phyloP scores from a whole-genome alignment of 2,113 vertebrate genomes.

The Sebastes fasciatus region DNA sequence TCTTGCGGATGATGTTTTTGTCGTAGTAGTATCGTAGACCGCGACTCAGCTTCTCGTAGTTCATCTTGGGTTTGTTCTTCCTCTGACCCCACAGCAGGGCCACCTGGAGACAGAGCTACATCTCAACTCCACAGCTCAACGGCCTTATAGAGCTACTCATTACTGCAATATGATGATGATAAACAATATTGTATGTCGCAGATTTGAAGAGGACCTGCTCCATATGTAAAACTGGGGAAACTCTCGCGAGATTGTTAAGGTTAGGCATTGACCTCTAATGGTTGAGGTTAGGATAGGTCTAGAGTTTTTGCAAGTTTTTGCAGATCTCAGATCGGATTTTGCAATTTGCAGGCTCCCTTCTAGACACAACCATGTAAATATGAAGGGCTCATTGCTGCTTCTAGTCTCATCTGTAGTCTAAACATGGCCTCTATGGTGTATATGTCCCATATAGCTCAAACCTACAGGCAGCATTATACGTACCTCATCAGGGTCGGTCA shows the following conservation, averaged over 20 bases:
- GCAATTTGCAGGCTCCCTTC: too few relatives aligned
- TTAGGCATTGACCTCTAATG: too few relatives aligned
- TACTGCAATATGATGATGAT: neutral
- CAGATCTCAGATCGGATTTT: too few relatives aligned
- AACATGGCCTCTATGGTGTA: neutral
- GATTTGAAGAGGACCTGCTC: too few relatives aligned
- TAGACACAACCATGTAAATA: too few relatives aligned
- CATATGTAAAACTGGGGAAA: too few relatives aligned
- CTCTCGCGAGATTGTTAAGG: too few relatives aligned
- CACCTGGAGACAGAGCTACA: conserved; percentile 59
- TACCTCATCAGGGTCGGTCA: conserved; percentile 82
- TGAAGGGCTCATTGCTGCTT: neutral
- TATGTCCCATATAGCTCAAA: neutral
- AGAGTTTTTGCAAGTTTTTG: too few relatives aligned
- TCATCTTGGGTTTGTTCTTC: conserved; percentile 84
- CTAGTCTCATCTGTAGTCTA: neutral
- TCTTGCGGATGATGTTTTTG: conserved; percentile 85
- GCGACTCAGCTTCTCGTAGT: conserved; percentile 81
- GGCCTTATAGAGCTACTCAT: neutral
- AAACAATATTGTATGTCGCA: neutral
- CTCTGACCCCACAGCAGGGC: conserved; percentile 79
- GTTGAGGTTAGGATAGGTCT: too few relatives aligned
- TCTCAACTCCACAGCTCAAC: neutral
- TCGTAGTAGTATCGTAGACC: conserved; percentile 84
- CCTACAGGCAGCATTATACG: too few relatives aligned